Percentiles rank a stretch among this genome's conserved stretches.
These are phyloP conservation scores for Sanderia malayensis DNA, from an alignment of 30 jellyfish, hydroid and myxozoan genomes.

Conservation along the genomic window DNA sequence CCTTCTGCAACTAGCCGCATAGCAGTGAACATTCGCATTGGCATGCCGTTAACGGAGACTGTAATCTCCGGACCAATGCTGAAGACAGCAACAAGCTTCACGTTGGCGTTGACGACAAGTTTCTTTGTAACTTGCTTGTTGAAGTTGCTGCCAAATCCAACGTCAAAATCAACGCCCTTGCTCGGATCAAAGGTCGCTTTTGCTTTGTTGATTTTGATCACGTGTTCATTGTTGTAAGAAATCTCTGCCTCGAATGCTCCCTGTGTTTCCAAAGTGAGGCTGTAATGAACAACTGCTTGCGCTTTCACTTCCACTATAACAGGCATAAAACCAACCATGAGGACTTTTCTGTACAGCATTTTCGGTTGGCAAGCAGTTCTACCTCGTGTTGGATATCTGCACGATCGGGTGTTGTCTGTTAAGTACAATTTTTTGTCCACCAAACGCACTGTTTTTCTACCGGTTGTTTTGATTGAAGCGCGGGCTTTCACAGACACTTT, in stretches of 20 bases:
- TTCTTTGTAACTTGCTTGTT: background rate
- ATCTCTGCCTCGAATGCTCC: background rate
- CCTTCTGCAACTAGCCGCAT: conserved; percentile 41
- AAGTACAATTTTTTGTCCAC: background rate
- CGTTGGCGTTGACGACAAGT: background rate
- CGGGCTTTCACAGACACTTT: background rate
- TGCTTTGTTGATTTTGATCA: conserved; percentile 19
- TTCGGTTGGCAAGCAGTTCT: background rate
- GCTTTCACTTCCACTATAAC: background rate
- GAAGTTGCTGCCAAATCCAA: conserved; percentile 1
- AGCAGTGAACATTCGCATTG: conserved; percentile 9
- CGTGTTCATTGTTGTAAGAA: conserved; percentile 6
- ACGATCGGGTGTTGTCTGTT: background rate
- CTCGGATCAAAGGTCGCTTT: conserved; percentile 18
- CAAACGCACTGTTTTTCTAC: background rate
- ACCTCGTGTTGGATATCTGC: background rate
- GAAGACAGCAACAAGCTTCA: conserved; percentile 16
- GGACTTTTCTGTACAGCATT: background rate
- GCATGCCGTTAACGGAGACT: conserved; percentile 33
- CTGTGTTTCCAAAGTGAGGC: background rate
- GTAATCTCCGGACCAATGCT: conserved; percentile 49
- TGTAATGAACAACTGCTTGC: background rate
- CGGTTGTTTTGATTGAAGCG: background rate
- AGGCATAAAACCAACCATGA: conserved; percentile 3
- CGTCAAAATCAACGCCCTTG: conserved; percentile 16